Evolutionary conservation across 2,113 vertebrate genomes (phyloP).

Genomic region (Colius striatus): DNA sequence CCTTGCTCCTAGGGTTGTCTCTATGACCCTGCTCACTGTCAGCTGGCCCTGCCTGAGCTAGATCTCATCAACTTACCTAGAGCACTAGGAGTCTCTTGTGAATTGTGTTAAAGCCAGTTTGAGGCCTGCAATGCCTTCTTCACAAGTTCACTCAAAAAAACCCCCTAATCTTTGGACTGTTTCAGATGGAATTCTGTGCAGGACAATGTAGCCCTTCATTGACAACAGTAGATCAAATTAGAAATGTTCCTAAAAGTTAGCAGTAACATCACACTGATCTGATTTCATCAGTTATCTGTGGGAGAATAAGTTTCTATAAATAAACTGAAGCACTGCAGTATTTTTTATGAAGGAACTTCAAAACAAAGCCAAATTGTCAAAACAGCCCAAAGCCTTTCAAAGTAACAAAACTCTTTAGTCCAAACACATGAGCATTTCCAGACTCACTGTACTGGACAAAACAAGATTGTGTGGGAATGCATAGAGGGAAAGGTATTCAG

Average conservation of each 20-base stretch:
- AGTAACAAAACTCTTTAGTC: background rate
- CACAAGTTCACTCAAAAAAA: background rate
- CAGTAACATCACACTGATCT: background rate
- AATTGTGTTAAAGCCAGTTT: background rate
- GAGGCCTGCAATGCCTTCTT: background rate
- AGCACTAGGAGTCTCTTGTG: background rate
- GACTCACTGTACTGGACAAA: background rate
- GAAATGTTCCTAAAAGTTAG: slow-evolving; percentile 17
- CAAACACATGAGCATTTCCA: background rate
- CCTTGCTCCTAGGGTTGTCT: background rate
- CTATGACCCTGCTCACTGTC: background rate
- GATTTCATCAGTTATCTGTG: background rate
- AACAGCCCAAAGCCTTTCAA: slow-evolving; percentile 16
- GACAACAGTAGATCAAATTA: background rate
- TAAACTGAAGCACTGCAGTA: background rate
- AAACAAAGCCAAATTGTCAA: slow-evolving; percentile 53
- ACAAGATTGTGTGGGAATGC: background rate
- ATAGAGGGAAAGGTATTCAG: background rate
- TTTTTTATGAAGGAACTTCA: background rate
- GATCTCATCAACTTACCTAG: background rate
- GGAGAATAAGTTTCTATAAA: slow-evolving; percentile 12
- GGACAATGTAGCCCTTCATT: background rate
- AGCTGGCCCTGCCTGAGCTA: background rate
- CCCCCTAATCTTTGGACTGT: background rate
- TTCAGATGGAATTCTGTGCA: background rate